Evolutionary conservation across 2,888 invertebrate genomes (phyloP).

Genomic region (Pristionchus mayeri): DNA sequence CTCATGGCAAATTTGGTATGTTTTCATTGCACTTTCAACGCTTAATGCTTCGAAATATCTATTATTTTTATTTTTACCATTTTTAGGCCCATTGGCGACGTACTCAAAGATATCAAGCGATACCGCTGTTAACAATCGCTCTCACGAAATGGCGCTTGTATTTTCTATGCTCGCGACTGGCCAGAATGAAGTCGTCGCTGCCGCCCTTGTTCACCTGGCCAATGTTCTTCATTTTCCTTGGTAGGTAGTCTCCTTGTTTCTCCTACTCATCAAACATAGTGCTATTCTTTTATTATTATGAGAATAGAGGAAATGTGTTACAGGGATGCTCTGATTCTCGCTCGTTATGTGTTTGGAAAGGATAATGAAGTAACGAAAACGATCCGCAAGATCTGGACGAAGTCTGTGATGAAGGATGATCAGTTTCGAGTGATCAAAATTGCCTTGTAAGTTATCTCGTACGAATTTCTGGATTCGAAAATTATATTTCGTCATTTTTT

Average conservation of each 20-base stretch:
- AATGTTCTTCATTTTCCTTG: neutral
- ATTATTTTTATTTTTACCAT: too few relatives aligned
- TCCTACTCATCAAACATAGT: neutral
- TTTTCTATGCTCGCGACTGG: neutral
- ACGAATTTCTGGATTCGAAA: too few relatives aligned
- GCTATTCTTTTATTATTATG: neutral
- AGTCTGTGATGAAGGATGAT: neutral
- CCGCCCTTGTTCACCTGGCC: neutral
- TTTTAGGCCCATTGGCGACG: neutral
- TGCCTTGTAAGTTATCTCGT: neutral
- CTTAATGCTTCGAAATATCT: too few relatives aligned
- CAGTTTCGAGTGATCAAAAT: neutral
- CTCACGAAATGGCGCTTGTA: neutral
- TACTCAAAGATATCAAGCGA: neutral
- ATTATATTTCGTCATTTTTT: too few relatives aligned
- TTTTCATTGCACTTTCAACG: neutral
- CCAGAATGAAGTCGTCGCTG: neutral
- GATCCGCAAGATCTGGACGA: neutral
- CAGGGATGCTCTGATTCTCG: slow-evolving; percentile 22
- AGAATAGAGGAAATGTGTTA: too few relatives aligned
- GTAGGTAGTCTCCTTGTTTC: neutral
- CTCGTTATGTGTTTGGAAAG: neutral
- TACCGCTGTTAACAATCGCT: neutral
- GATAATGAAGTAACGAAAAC: neutral
- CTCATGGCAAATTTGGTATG: neutral